Evolutionary conservation across 2,888 invertebrate genomes (phyloP).

Genomic region (Nebria brevicollis): DNA sequence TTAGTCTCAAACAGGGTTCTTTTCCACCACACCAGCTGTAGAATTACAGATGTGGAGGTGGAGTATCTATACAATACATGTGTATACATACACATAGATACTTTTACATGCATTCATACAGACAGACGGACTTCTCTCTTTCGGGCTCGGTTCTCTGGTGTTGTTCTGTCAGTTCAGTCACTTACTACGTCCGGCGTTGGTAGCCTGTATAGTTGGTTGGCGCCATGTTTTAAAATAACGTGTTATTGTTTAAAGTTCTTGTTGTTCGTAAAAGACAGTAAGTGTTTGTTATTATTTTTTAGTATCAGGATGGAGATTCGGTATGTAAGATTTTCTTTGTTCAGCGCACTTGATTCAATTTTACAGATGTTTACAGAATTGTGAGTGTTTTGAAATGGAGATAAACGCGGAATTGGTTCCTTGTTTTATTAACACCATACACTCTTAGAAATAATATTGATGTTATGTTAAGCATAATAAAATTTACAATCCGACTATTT

Average conservation of each 20-base stretch:
- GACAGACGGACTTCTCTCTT: not conserved
- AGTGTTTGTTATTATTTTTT: slow-evolving; percentile 10
- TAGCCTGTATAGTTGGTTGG: slow-evolving; percentile 6
- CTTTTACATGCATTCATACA: not conserved
- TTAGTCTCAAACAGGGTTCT: not conserved
- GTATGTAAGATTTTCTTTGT: slow-evolving; percentile 19
- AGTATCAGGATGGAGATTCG: slow-evolving; percentile 24
- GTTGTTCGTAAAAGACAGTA: not conserved
- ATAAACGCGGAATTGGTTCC: too few relatives aligned
- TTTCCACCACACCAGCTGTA: not conserved
- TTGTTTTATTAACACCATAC: too few relatives aligned
- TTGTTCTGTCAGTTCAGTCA: not conserved
- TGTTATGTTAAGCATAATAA: too few relatives aligned
- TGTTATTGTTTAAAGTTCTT: not conserved
- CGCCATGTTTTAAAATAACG: not conserved
- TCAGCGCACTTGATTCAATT: not conserved
- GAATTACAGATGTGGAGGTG: not conserved
- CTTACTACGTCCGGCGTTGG: slow-evolving; percentile 14
- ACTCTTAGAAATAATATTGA: too few relatives aligned
- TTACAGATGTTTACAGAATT: not conserved
- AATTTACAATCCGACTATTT: too few relatives aligned
- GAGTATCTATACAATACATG: not conserved
- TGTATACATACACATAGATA: not conserved
- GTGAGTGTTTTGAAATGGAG: not conserved
- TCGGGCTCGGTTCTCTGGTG: not conserved